These are phyloP conservation scores for Asteroscopus sphinx DNA, from an alignment of 2,888 invertebrate genomes.

Conservation along the genomic window DNA sequence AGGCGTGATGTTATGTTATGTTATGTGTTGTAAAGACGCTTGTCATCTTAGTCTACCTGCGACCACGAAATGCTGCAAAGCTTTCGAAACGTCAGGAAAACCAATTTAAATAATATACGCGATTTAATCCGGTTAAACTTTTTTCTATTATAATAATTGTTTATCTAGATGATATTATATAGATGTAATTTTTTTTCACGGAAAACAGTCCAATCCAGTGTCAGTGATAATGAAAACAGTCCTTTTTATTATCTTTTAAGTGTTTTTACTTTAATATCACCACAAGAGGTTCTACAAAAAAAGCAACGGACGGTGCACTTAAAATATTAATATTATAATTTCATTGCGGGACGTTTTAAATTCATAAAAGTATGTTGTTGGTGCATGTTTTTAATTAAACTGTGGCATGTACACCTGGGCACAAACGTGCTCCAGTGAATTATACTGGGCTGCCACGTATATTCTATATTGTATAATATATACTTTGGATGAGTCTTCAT, in stretches of 20 bases:
- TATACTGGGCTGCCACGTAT: slow-evolving; percentile 3
- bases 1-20: too few relatives aligned
- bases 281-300: not conserved
- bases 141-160: too few relatives aligned
- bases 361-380: slow-evolving; percentile 30
- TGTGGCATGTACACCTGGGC: slow-evolving; percentile 34
- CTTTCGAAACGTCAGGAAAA: too few relatives aligned
- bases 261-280: not conserved
- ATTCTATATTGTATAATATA: not conserved
- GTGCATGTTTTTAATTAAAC: slow-evolving; percentile 52
- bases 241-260: not conserved
- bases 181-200: too few relatives aligned
- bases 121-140: too few relatives aligned
- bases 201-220: too few relatives aligned
- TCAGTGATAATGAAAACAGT: not conserved
- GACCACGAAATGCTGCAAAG: too few relatives aligned
- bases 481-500: not conserved
- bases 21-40: too few relatives aligned
- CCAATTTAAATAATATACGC: too few relatives aligned
- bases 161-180: too few relatives aligned
- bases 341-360: slow-evolving; percentile 26
- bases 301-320: slow-evolving; percentile 2
- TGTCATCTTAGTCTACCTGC: too few relatives aligned
- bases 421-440: slow-evolving; percentile 28
- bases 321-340: slow-evolving; percentile 21